Evolutionary conservation across 2,888 invertebrate species (phyloP).

Genomic region (Agrypnus murinus): DNA sequence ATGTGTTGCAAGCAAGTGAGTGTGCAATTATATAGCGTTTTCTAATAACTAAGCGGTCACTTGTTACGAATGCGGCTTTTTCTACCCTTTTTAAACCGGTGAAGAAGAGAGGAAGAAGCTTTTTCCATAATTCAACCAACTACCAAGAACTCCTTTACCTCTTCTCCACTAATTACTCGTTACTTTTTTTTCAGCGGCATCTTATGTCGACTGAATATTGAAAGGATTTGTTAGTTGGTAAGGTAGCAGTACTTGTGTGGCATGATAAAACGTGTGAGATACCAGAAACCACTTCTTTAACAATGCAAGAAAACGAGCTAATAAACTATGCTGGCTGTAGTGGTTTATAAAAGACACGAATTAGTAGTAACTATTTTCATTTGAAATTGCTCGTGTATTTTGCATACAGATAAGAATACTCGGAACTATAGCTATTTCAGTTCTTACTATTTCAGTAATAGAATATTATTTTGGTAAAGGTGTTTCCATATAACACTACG

Average conservation of each 20-base stretch:
- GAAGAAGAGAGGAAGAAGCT: conserved; percentile 26
- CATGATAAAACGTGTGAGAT: conserved; percentile 47
- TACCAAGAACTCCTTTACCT: conserved; percentile 44
- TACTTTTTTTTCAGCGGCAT: conserved; percentile 36
- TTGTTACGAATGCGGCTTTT: conserved; percentile 43
- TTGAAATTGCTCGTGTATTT: conserved; percentile 12
- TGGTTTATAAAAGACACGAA: conserved; percentile 25
- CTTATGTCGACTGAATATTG: conserved; percentile 48
- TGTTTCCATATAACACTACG: too few species aligned
- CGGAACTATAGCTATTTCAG: conserved; percentile 22
- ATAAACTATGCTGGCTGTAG: conserved; percentile 36
- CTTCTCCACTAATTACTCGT: conserved; percentile 44
- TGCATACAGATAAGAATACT: conserved; percentile 20
- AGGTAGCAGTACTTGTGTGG: conserved; percentile 49
- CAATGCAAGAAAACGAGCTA: conserved; percentile 30
- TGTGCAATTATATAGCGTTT: conserved; percentile 48
- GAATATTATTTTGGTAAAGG: too few species aligned
- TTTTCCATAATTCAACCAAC: conserved; percentile 49
- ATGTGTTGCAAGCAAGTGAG: conserved; percentile 42
- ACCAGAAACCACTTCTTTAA: conserved; percentile 25
- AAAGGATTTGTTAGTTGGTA: conserved; percentile 43
- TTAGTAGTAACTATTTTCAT: conserved; percentile 17
- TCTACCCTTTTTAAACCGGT: conserved; percentile 7
- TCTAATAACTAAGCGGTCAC: conserved; percentile 51
- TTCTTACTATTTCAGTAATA: not conserved